These are phyloP conservation scores for Aricia agestis DNA, from an alignment of 1,140 invertebrate genomes.

Conservation along the genomic window DNA sequence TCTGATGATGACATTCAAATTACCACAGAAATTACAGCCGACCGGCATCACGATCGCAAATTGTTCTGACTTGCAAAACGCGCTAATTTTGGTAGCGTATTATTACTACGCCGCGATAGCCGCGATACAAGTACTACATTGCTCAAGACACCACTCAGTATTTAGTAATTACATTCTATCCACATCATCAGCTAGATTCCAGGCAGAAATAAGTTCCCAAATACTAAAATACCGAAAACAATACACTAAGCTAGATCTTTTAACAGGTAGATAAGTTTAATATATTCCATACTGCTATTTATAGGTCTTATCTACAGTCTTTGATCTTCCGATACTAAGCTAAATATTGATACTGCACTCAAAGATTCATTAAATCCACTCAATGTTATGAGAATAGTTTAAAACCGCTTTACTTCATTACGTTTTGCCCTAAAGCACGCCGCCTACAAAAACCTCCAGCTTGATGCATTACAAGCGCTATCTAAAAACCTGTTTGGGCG, in stretches of 20 bases:
- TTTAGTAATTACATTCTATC: neutral
- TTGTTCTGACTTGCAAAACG: slow-evolving; percentile 5
- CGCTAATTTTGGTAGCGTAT: slow-evolving; percentile 1
- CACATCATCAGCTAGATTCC: neutral
- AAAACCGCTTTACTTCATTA: slow-evolving; percentile 50
- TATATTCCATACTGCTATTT: too few relatives aligned
- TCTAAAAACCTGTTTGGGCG: slow-evolving; percentile 73
- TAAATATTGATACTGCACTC: neutral
- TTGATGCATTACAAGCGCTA: slow-evolving; percentile 73
- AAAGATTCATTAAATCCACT: neutral
- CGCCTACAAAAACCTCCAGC: slow-evolving; percentile 67
- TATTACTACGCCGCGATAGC: neutral
- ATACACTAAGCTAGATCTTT: too few relatives aligned
- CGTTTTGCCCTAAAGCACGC: slow-evolving; percentile 57
- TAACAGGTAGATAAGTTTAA: neutral
- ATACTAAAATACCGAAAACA: neutral
- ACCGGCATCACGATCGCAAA: slow-evolving; percentile 15
- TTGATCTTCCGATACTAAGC: neutral
- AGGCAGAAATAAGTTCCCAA: neutral
- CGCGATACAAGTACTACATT: neutral
- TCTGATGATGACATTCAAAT: slow-evolving; percentile 11
- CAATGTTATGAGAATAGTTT: neutral
- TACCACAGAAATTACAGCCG: slow-evolving; percentile 24
- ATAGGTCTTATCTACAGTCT: neutral
- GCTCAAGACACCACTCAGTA: neutral